Percentiles rank a stretch among this genome's conserved stretches.
Evolutionary conservation across 2,797 vertebrate genomes (phyloP).

Genomic region (Poeciliopsis turneri): DNA sequence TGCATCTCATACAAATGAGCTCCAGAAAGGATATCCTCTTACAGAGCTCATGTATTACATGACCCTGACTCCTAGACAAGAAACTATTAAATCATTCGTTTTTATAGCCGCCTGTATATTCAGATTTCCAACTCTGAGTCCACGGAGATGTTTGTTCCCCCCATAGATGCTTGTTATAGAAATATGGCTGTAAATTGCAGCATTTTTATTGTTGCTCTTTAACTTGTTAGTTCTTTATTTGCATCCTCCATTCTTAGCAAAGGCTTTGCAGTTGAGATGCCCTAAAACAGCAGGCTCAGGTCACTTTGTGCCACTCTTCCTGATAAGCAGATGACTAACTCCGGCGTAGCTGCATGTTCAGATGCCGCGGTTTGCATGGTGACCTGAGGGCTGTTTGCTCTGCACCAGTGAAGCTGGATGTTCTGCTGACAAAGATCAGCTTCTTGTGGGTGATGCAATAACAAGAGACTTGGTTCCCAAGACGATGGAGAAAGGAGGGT

Average conservation of each 20-base stretch:
- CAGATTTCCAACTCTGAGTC: background rate
- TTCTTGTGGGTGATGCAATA: slow-evolving; percentile 51
- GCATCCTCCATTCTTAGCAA: background rate
- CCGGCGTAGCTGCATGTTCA: slow-evolving; percentile 27
- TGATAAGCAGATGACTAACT: slow-evolving; percentile 46
- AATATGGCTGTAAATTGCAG: too few species aligned
- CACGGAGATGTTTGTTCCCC: background rate
- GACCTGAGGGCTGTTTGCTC: slow-evolving; percentile 61
- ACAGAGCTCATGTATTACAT: slow-evolving; percentile 8
- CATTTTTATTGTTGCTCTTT: background rate
- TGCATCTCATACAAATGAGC: slow-evolving; percentile 22
- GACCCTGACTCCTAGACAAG: background rate
- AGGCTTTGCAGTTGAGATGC: background rate
- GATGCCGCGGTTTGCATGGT: slow-evolving; percentile 47
- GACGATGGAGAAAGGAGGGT: slow-evolving; percentile 44
- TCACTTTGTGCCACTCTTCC: slow-evolving; percentile 35
- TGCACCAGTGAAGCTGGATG: slow-evolving; percentile 49
- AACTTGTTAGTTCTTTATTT: background rate
- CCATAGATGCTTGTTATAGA: background rate
- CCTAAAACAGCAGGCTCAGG: slow-evolving; percentile 20
- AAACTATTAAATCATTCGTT: background rate
- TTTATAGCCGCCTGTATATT: background rate
- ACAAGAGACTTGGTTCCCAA: slow-evolving; percentile 44
- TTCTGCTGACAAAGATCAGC: slow-evolving; percentile 49
- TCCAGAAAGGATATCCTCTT: slow-evolving; percentile 5